Conservation (phyloP, 2,888 invertebrate genomes). For the Steinernema hermaphroditum region DNA sequence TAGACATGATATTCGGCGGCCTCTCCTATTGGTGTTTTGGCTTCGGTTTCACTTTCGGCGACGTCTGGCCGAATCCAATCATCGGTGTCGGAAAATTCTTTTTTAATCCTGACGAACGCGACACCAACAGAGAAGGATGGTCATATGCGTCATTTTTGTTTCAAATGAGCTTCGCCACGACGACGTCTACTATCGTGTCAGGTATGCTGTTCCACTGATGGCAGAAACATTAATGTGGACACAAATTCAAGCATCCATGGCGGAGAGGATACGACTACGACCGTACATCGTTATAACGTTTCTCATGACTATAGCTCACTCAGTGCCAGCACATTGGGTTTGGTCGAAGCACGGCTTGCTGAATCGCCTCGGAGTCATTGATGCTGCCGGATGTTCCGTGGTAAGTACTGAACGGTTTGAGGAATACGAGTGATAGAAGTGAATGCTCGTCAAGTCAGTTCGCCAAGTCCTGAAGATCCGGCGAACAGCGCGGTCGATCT, state of each 20-base stretch:
- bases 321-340: conserved; percentile 60
- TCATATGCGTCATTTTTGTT: conserved; percentile 62
- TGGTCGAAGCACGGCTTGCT: conserved; percentile 58
- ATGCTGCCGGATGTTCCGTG: conserved; percentile 60
- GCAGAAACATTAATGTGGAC: background rate
- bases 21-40: conserved; percentile 93
- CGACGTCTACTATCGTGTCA: conserved; percentile 64
- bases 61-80: conserved; percentile 53
- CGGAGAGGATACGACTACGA: conserved; percentile 59
- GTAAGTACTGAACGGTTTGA: conserved; percentile 36
- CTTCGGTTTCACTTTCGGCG: conserved; percentile 85
- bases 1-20: conserved; percentile 86
- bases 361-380: conserved; percentile 55
- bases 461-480: too few species aligned
- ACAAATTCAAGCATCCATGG: conserved; percentile 57
- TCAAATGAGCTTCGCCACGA: conserved; percentile 61
- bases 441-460: too few species aligned
- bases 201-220: conserved; percentile 41
- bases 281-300: conserved; percentile 57
- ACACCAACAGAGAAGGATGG: conserved; percentile 61
- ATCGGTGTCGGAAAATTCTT: conserved; percentile 63
- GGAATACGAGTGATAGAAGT: too few species aligned
- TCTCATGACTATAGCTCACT: conserved; percentile 52
- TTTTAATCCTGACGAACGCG: conserved; percentile 54
- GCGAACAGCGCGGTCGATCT: too few species aligned